These are phyloP conservation scores for Mercenaria mercenaria DNA, from an alignment of 1,140 invertebrate species.

Conservation along the genomic window DNA sequence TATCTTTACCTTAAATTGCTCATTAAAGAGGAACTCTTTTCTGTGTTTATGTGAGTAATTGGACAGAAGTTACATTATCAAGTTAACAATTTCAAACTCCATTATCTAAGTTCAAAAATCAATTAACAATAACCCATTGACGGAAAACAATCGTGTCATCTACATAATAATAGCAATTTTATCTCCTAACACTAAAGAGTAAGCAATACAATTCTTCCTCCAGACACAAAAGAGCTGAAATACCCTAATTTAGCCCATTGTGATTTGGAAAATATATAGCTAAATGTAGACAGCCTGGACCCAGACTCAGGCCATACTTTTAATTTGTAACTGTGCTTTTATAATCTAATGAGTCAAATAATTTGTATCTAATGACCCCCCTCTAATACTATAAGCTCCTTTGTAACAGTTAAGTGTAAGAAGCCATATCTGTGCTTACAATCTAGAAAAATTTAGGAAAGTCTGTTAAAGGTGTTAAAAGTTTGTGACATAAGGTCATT, in stretches of 20 bases:
- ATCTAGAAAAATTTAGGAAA: slow-evolving; percentile 11
- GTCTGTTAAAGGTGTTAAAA: slow-evolving; percentile 17
- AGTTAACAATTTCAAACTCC: not conserved
- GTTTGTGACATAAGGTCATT: not conserved
- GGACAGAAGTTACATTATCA: not conserved
- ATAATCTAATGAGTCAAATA: slow-evolving; percentile 27
- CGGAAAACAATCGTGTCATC: slow-evolving; percentile 35
- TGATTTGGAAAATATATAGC: slow-evolving; percentile 10
- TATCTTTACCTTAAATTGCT: too few relatives aligned
- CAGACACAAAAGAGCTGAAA: slow-evolving; percentile 46
- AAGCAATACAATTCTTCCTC: slow-evolving; percentile 1
- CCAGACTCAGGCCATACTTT: slow-evolving; percentile 19
- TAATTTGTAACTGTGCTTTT: not conserved
- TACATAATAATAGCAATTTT: slow-evolving; percentile 43
- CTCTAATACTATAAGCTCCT: not conserved
- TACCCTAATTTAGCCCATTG: slow-evolving; percentile 19
- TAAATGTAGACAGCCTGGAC: slow-evolving; percentile 31
- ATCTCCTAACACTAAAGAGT: slow-evolving; percentile 6
- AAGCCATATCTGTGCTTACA: not conserved
- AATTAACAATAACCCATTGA: slow-evolving; percentile 36
- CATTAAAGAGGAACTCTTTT: too few relatives aligned
- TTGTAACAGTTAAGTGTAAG: not conserved
- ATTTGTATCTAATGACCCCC: slow-evolving; percentile 38
- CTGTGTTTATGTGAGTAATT: too few relatives aligned
- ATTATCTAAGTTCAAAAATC: slow-evolving; percentile 36